Conservation (phyloP, 2,113 vertebrate genomes). For the Setophaga petechia region DNA sequence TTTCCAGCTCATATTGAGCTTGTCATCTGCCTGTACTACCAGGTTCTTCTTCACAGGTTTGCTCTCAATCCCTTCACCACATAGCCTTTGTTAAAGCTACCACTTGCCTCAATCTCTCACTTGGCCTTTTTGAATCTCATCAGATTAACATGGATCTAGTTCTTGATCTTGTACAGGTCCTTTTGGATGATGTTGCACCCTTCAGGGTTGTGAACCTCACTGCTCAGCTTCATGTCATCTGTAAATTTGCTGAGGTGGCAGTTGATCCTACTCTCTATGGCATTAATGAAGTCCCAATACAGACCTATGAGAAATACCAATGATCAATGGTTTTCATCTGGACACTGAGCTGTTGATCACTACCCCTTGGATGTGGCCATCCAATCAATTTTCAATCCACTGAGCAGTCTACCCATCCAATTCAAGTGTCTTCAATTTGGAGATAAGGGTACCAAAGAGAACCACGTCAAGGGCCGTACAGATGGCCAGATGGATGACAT, state of each 20-base stretch:
- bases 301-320: too few relatives aligned
- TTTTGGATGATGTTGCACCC: background rate
- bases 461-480: background rate
- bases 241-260: background rate
- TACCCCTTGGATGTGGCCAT: background rate
- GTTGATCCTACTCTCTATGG: too few relatives aligned
- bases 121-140: background rate
- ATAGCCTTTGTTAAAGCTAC: background rate
- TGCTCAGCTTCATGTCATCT: background rate
- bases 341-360: rapidly evolving
- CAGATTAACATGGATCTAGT: background rate
- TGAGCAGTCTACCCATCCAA: background rate
- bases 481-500: background rate
- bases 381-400: background rate
- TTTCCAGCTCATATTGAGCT: background rate
- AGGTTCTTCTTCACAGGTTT: background rate
- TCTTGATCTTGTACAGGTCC: background rate
- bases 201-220: background rate
- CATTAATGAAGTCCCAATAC: background rate
- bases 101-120: background rate
- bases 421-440: background rate
- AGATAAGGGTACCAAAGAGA: background rate
- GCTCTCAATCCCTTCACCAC: background rate
- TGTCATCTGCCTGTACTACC: rapidly evolving
- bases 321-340: rapidly evolving